Evolutionary conservation across 2,888 invertebrate species (phyloP), one percentile per base, ranked within the genome.

Genomic region (Eurois occulta): DNA sequence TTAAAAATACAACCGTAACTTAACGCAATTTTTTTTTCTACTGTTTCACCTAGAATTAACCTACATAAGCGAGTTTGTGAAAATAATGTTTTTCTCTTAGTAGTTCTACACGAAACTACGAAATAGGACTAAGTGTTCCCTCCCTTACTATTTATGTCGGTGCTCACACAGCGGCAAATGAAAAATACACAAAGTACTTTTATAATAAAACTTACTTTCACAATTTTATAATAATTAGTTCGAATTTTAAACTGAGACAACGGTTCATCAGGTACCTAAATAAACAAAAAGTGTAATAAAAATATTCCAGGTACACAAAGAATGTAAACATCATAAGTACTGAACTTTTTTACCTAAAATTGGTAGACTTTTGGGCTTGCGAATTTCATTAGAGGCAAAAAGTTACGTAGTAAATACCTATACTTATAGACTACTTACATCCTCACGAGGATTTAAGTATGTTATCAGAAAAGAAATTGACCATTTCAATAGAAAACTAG

Each of bases 361-460:
- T 18, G 13, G 62, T 28, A 64, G 72, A 43, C 64, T 64, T 72
- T 64, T 18, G 62, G 72, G 43, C 64, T 35, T 7, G 52, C 18
- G 24, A 72, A 55, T 64, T 78, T 80, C 52, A 72, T 80, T 72
- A 78, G 16, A 72, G 24, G 43, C 7, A 43, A 72, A 60, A 64
- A 55, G 52, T 55, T 80, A n/a, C 24, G 4, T 8, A 18, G 28
- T 46, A 28, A 64, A 72, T 43, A 65, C 65, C 58, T 58, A 6
- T 60, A 32, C 32, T 60, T 60, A 60, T 0, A 21, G 5, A 35
- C 32, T 62, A 35, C 62, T 35, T 62, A 62, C 10, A 35, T 10
- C 4, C 5, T 32, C 1, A 11, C 35, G 16, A 41, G 32, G 16
- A 32, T 80, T 73, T 18, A 48, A 64, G 46, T 55, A 55, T 28